These are phyloP conservation scores for Ephialtes manifestator DNA, from an alignment of 2,888 invertebrate genomes.

Conservation along the genomic window DNA sequence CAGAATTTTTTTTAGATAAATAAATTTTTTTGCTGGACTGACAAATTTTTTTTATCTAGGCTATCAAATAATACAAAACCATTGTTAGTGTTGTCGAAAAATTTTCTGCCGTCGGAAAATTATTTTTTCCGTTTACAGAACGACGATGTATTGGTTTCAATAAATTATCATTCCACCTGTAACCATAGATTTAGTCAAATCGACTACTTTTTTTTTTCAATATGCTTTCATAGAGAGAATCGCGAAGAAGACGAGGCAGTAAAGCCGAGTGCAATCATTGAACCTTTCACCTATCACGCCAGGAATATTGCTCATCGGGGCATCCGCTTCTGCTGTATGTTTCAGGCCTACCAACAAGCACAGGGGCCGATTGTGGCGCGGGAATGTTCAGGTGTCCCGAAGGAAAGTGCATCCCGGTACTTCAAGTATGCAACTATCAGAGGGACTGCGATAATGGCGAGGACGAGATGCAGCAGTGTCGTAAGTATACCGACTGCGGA, in stretches of 20 bases:
- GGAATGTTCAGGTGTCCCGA: slow-evolving; percentile 94
- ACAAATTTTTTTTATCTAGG: too few species aligned
- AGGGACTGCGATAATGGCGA: slow-evolving; percentile 97
- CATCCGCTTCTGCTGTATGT: slow-evolving; percentile 65
- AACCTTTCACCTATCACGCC: slow-evolving; percentile 84
- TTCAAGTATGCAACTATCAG: slow-evolving; percentile 97
- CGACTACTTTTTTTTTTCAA: too few species aligned
- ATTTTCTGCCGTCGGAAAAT: too few species aligned
- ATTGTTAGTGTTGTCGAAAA: too few species aligned
- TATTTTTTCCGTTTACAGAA: too few species aligned
- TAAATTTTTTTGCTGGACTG: too few species aligned
- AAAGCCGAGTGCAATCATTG: slow-evolving; percentile 75
- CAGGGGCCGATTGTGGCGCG: slow-evolving; percentile 87
- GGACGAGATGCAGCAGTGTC: slow-evolving; percentile 96
- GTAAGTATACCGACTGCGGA: slow-evolving; percentile 89
- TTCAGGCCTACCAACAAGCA: slow-evolving; percentile 74
- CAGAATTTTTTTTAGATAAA: too few species aligned
- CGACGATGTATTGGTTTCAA: too few species aligned
- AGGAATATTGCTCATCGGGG: slow-evolving; percentile 75
- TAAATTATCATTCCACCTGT: too few species aligned
- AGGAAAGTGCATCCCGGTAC: slow-evolving; percentile 94
- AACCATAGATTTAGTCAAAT: too few species aligned
- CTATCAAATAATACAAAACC: too few species aligned
- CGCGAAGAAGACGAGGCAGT: slow-evolving; percentile 10
- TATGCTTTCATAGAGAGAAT: background rate